These are phyloP conservation scores for Zaprionus davidi DNA, from an alignment of 1,140 invertebrate species.

Conservation along the genomic window DNA sequence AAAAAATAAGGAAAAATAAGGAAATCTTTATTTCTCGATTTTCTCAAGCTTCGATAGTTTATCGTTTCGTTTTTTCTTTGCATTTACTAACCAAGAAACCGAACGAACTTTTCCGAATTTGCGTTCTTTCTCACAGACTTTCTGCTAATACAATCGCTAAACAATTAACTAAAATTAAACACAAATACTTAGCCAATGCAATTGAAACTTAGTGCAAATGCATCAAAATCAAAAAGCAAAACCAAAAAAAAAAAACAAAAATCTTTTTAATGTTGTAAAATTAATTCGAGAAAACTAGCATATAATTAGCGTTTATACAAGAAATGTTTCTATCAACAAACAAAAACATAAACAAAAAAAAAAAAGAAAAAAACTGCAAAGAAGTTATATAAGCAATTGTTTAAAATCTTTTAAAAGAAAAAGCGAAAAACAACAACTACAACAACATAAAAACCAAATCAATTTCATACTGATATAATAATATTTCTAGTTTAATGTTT, in stretches of 20 bases:
- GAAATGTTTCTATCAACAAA: conserved; percentile 68
- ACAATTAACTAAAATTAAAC: conserved; percentile 51
- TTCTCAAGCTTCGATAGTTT: conserved; percentile 55
- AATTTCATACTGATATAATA: conserved; percentile 51
- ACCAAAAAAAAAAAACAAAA: conserved; percentile 34
- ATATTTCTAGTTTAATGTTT: conserved; percentile 80
- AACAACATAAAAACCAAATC: conserved; percentile 49
- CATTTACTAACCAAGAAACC: conserved; percentile 58
- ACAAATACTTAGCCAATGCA: conserved; percentile 78
- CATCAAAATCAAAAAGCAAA: conserved; percentile 56
- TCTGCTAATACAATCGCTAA: conserved; percentile 60
- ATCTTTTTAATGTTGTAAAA: conserved; percentile 70
- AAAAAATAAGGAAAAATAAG: conserved; percentile 17
- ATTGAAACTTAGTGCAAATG: conserved; percentile 75
- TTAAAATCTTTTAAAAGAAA: conserved; percentile 72
- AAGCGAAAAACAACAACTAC: conserved; percentile 35
- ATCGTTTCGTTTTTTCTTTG: conserved; percentile 46
- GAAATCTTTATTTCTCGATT: conserved; percentile 11
- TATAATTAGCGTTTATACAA: conserved; percentile 68
- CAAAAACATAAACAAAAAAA: conserved; percentile 25
- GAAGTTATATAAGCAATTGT: conserved; percentile 74
- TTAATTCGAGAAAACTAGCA: conserved; percentile 40
- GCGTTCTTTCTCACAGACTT: conserved; percentile 19
- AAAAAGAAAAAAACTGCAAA: conserved; percentile 32
- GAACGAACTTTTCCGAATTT: conserved; percentile 35